Evolutionary conservation across 2,797 vertebrate genomes (phyloP).

Genomic region (Gorsachius magnificus): DNA sequence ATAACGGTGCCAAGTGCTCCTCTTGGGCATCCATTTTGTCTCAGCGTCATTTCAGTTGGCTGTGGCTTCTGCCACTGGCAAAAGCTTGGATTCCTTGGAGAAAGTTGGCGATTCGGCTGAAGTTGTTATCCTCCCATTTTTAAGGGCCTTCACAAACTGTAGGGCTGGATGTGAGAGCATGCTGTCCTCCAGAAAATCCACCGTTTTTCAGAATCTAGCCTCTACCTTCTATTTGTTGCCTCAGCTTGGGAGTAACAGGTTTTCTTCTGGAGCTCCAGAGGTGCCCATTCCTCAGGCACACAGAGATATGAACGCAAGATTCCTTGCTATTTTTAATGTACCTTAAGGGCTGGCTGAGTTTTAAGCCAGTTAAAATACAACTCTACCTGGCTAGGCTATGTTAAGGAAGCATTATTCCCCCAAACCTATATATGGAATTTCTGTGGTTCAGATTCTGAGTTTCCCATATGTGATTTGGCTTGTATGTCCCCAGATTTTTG

Average conservation of each 20-base stretch:
- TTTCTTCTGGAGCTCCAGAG: not conserved
- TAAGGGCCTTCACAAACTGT: not conserved
- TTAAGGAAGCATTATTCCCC: constrained; percentile 18
- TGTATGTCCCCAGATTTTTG: constrained; percentile 2
- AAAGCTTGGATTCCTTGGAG: not conserved
- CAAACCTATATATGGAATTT: not conserved
- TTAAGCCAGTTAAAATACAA: not conserved
- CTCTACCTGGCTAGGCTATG: not conserved
- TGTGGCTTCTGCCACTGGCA: not conserved
- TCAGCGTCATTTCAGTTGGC: accelerated
- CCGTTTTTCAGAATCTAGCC: not conserved
- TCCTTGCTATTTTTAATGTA: not conserved
- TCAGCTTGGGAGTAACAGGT: not conserved
- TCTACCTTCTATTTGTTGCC: not conserved
- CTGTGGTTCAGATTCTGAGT: not conserved
- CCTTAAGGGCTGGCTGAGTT: not conserved
- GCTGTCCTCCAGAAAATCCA: not conserved
- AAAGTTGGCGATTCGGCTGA: not conserved
- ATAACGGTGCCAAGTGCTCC: not conserved
- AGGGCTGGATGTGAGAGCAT: not conserved
- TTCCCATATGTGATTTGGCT: not conserved
- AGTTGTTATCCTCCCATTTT: not conserved
- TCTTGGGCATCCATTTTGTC: not conserved
- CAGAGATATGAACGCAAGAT: not conserved
- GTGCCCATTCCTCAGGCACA: not conserved